phyloP scores from a whole-genome alignment of 2,797 vertebrate species.

The Xiphorhynchus erythropygius region DNA sequence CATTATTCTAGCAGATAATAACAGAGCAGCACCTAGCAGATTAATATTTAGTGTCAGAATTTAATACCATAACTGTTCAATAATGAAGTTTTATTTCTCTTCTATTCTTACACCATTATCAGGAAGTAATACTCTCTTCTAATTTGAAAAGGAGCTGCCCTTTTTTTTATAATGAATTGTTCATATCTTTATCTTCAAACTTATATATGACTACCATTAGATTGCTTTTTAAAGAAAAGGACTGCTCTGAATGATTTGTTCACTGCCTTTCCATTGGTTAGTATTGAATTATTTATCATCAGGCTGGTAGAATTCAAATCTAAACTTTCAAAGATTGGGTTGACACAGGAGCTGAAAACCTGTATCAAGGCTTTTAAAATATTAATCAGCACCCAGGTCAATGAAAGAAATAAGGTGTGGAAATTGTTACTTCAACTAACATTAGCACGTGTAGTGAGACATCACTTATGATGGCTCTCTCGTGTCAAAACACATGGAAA shows the following conservation, averaged over 20 bases:
- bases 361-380: constrained; percentile 34
- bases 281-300: constrained; percentile 58
- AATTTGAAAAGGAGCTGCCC: constrained; percentile 38
- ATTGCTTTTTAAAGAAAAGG: constrained; percentile 41
- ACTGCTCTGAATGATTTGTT: constrained; percentile 45
- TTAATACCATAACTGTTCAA: constrained; percentile 61
- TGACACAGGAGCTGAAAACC: constrained; percentile 54
- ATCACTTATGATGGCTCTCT: constrained; percentile 25
- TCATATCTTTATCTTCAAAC: constrained; percentile 48
- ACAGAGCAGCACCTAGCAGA: constrained; percentile 38
- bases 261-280: constrained; percentile 25
- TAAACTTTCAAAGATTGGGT: constrained; percentile 30
- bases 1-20: constrained; percentile 40
- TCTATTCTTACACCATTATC: constrained; percentile 43
- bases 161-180: constrained; percentile 12
- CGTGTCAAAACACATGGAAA: constrained; percentile 40
- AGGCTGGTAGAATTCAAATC: constrained; percentile 21
- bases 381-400: constrained; percentile 41
- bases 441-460: constrained; percentile 28
- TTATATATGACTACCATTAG: not conserved
- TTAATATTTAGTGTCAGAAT: constrained; percentile 63
- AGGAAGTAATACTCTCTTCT: constrained; percentile 41
- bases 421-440: constrained; percentile 53
- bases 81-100: constrained; percentile 59
- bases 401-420: constrained; percentile 45